A percentile compares a stretch with the other conserved stretches of the same genome.
Evolutionary conservation across 2,113 vertebrate genomes (phyloP).

Genomic region (Etia nguti): DNA sequence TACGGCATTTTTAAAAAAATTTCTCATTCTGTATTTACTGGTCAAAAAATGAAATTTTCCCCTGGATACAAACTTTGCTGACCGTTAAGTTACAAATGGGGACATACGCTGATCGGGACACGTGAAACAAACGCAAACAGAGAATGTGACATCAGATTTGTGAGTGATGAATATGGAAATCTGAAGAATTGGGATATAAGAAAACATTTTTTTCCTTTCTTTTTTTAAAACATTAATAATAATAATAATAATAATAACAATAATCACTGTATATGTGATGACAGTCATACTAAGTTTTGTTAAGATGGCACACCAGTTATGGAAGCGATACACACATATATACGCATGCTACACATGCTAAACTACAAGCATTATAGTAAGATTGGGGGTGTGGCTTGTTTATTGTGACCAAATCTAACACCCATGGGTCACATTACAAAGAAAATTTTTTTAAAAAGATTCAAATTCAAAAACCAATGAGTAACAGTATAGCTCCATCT

Average conservation of each 20-base stretch:
- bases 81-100: background rate
- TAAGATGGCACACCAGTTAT: background rate
- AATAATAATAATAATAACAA: background rate
- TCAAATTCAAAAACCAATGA: too few relatives aligned
- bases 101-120: background rate
- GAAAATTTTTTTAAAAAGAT: too few relatives aligned
- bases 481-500: too few relatives aligned
- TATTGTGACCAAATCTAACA: background rate
- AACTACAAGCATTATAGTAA: background rate
- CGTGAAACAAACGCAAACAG: background rate
- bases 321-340: background rate
- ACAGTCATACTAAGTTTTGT: background rate
- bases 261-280: background rate
- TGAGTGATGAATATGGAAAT: background rate
- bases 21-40: background rate
- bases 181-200: background rate
- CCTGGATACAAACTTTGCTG: background rate
- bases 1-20: background rate
- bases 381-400: background rate
- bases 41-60: background rate
- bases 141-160: background rate
- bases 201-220: background rate
- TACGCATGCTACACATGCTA: background rate
- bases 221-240: fast-evolving
- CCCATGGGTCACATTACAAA: background rate